Evolutionary conservation across 2,797 vertebrate species (phyloP).

Genomic region (Channa striata): DNA sequence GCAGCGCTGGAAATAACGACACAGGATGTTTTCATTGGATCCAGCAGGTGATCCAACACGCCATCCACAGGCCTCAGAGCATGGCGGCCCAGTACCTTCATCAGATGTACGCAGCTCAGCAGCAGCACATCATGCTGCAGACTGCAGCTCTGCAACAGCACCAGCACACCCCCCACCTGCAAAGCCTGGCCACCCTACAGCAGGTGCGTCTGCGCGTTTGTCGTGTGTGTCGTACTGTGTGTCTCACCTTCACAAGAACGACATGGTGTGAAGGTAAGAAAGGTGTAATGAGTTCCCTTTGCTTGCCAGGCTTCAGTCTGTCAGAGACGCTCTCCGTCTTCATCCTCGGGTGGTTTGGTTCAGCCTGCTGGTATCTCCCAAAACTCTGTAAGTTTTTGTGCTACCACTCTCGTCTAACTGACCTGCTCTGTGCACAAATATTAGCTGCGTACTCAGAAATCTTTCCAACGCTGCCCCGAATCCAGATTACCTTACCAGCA

Average conservation of each 20-base stretch:
- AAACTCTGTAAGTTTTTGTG: conserved; percentile 86
- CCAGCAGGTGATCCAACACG: conserved; percentile 92
- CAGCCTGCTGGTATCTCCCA: conserved; percentile 90
- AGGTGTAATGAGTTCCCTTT: conserved; percentile 58
- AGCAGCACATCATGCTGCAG: conserved; percentile 95
- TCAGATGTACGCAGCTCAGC: conserved; percentile 96
- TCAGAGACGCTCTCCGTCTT: conserved; percentile 87
- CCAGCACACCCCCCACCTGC: conserved; percentile 87
- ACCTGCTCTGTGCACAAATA: background rate
- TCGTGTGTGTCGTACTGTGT: background rate
- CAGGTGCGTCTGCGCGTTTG: conserved; percentile 78
- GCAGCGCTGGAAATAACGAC: too few species aligned
- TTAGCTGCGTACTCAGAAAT: background rate
- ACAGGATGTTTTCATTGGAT: conserved; percentile 8
- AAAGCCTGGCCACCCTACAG: conserved; percentile 90
- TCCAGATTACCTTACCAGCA: conserved; percentile 90
- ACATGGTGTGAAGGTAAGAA: background rate
- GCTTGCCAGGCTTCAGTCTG: conserved; percentile 87
- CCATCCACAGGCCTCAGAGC: conserved; percentile 91
- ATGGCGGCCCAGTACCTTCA: conserved; percentile 95
- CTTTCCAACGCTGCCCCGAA: background rate
- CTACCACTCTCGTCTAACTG: background rate
- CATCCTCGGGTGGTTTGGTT: conserved; percentile 86
- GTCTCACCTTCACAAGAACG: background rate
- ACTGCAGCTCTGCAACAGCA: conserved; percentile 94